These are phyloP conservation scores for Pissodes strobi DNA, from an alignment of 1,140 invertebrate genomes.

Conservation along the genomic window DNA sequence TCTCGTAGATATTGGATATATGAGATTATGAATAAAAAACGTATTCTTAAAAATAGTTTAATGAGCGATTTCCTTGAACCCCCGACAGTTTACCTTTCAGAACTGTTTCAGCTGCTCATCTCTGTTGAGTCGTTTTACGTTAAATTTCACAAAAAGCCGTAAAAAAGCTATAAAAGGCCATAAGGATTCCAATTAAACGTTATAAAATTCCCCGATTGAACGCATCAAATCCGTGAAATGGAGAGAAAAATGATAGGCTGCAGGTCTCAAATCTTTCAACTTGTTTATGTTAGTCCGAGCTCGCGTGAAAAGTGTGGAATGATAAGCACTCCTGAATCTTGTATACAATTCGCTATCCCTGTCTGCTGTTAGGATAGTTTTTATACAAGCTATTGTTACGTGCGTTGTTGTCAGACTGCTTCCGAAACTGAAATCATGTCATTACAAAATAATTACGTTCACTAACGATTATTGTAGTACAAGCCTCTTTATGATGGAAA, in stretches of 20 bases:
- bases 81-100: no score
- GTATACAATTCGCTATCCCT: not conserved
- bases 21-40: no score
- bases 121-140: not conserved
- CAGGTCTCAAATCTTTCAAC: conserved; percentile 8
- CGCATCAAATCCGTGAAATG: not conserved
- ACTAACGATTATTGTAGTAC: no score
- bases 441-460: no score
- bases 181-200: conserved; percentile 7
- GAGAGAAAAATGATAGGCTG: not conserved
- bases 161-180: conserved; percentile 6
- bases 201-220: conserved; percentile 2
- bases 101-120: no score
- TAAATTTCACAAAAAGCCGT: not conserved
- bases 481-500: no score
- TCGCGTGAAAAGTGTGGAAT: conserved; percentile 6
- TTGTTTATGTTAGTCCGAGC: conserved; percentile 9
- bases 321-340: conserved; percentile 10
- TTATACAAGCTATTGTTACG: not conserved
- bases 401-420: not conserved
- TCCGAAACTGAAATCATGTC: no score
- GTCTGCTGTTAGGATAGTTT: not conserved
- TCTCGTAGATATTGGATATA: no score
- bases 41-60: no score
- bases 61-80: no score